phyloP scores from a whole-genome alignment of 2,113 vertebrate genomes.

The Parotia lawesii region DNA sequence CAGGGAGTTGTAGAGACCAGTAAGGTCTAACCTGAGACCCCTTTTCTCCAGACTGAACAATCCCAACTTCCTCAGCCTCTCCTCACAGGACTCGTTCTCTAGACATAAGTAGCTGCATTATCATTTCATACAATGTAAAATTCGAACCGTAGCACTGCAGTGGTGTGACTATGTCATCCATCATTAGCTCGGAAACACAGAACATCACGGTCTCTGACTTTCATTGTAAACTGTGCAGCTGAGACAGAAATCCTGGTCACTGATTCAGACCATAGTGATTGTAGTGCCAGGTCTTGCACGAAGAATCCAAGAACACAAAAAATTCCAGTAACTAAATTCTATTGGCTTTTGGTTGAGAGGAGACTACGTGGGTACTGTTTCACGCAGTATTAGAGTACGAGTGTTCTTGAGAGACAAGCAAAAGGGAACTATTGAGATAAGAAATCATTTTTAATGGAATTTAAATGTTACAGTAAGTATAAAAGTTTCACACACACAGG shows the following conservation, averaged over 20 bases:
- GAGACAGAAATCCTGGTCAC: neutral
- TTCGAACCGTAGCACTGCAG: neutral
- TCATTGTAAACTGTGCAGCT: neutral
- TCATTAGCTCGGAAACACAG: neutral
- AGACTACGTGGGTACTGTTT: neutral
- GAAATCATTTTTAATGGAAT: neutral
- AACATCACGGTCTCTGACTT: neutral
- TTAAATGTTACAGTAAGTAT: neutral
- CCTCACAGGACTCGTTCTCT: neutral
- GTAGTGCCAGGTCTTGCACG: neutral
- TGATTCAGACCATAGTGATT: neutral
- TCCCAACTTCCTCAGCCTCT: neutral
- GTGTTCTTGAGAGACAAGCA: neutral
- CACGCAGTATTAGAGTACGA: neutral
- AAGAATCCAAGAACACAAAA: neutral
- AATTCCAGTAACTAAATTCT: neutral
- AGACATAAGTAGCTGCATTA: neutral
- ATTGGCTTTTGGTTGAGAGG: neutral
- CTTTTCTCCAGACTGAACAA: neutral
- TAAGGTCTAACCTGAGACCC: neutral
- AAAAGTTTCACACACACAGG: neutral
- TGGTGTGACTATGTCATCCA: rapidly evolving
- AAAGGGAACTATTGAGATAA: neutral
- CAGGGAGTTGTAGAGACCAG: neutral
- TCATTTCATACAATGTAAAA: neutral